Evolutionary conservation across 2,113 vertebrate genomes (phyloP), one percentile per base, ranked within the genome.

Genomic region (Hippocampus mohnikei): DNA sequence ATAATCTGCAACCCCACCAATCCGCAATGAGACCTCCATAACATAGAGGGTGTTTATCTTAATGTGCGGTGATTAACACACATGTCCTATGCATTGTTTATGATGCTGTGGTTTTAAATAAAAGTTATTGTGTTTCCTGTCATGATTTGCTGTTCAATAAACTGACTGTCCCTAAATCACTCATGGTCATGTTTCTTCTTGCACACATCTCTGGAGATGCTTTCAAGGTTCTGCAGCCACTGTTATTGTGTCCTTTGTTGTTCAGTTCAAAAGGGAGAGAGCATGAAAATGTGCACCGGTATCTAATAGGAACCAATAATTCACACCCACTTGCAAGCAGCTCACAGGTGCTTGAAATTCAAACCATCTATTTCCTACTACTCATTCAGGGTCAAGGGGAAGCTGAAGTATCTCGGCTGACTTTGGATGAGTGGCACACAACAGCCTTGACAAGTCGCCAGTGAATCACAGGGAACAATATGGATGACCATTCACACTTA

Each of bases 71-170:
- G 76, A 88, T 77, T 79, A 70, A 81, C 85, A 84, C 85, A 84
- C 71, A 62, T 76, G 82, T 85, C 71, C 44, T 76, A 69, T 67
- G 83, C 64, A 66, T 81, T 78, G 81, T 88, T 91, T 87, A 83
- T 83, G 80, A 79, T 86, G 85, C 69, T 77, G 79, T 82, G 81
- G 53, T 40, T 8, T 66, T 73, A 78, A 76, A 71, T 70, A 69
- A 70, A 63, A 76, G 66, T 75, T 73, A 68, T 84, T 88, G 79
- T 88, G 80, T 91, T 87, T 50, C 83, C 77, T 90, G 87, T 91
- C 87, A 89, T 85, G 78, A 84, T 87, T 90, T 82, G 74, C 80
- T 89, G 89, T 91, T 90, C 81, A 92, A 92, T 92, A 92, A 93
- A 91, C 59, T 82, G 77, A 90, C 65, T 77, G 75, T 85, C 71